These are phyloP conservation scores for Mallotus villosus DNA, from an alignment of 2,797 vertebrate genomes.

Conservation along the genomic window DNA sequence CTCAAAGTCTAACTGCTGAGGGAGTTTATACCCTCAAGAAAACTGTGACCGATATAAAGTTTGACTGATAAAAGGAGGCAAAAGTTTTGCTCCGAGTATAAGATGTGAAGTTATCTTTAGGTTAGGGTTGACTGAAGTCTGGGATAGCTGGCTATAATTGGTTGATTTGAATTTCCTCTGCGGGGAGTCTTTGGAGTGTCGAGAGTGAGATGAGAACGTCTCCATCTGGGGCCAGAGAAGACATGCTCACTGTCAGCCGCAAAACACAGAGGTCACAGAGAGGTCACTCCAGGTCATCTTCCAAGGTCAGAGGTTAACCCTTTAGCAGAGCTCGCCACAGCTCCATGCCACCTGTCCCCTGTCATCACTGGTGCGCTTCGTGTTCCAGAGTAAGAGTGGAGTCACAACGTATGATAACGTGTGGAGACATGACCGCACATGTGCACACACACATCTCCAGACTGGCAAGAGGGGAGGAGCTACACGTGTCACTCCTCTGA, in stretches of 20 bases:
- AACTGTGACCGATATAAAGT: background rate
- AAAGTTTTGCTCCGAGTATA: background rate
- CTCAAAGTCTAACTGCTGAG: background rate
- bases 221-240: constrained; percentile 9
- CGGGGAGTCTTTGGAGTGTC: constrained; percentile 21
- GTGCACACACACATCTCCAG: no score
- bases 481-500: no score
- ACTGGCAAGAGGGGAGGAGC: no score
- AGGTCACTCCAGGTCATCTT: constrained; percentile 21
- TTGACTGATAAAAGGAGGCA: background rate
- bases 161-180: constrained; percentile 54
- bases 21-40: background rate
- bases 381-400: no score
- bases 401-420: no score
- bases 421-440: no score
- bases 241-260: constrained; percentile 23
- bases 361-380: background rate
- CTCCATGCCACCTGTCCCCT: background rate
- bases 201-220: constrained; percentile 15
- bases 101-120: constrained; percentile 25
- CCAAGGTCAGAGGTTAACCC: constrained; percentile 23
- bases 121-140: constrained; percentile 18
- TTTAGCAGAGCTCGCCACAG: constrained; percentile 1
- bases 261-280: background rate
- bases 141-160: constrained; percentile 37